Percentiles rank a stretch among this genome's conserved stretches.
Evolutionary conservation across 2,797 vertebrate species (phyloP).

Genomic region (Spondyliosoma cantharus): DNA sequence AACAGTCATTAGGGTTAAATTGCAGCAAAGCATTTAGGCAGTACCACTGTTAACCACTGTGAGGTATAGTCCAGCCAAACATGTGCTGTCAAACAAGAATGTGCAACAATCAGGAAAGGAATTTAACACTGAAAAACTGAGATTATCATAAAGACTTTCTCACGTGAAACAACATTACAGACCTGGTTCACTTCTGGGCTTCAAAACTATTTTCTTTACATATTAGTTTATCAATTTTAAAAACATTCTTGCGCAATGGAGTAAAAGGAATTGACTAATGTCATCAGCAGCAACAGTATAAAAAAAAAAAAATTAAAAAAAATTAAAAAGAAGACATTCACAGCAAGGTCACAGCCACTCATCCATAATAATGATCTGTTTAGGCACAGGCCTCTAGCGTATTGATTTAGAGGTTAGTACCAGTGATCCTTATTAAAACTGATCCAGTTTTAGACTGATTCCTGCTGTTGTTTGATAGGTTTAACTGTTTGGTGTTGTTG

Average conservation of each 20-base stretch:
- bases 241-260: neutral
- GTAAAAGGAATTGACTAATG: neutral
- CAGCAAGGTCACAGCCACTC: slow-evolving; percentile 30
- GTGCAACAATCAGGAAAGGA: slow-evolving; percentile 1
- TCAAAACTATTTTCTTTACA: neutral
- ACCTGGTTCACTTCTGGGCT: neutral
- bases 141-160: neutral
- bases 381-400: slow-evolving; percentile 41
- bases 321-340: neutral
- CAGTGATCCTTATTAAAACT: slow-evolving; percentile 28
- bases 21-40: slow-evolving; percentile 10
- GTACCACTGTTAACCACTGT: slow-evolving; percentile 57
- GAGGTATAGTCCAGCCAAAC: slow-evolving; percentile 28
- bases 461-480: neutral
- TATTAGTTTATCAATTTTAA: neutral
- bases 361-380: slow-evolving; percentile 57
- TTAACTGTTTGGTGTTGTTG: neutral
- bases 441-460: slow-evolving; percentile 14
- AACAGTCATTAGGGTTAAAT: neutral
- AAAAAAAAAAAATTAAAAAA: no score
- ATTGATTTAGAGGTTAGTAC: slow-evolving; percentile 54
- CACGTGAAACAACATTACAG: neutral
- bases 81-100: neutral
- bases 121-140: neutral
- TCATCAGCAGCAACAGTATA: slow-evolving; percentile 6